These are phyloP conservation scores for Lagodon rhomboides DNA, from an alignment of 2,797 vertebrate genomes.

Conservation along the genomic window DNA sequence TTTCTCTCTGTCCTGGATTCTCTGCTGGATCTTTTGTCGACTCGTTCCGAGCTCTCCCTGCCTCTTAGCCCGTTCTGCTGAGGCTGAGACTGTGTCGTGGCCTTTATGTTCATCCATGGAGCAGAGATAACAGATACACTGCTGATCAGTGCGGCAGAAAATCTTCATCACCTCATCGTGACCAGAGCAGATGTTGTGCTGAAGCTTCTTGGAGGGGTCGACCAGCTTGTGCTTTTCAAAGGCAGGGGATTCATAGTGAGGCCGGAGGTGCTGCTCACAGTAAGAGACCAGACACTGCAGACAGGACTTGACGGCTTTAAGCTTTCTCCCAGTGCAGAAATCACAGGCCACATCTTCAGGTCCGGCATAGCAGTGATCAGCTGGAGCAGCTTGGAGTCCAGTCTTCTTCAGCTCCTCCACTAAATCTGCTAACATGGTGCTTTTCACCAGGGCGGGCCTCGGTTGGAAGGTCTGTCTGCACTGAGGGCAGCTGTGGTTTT, in stretches of 20 bases:
- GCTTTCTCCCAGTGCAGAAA: neutral
- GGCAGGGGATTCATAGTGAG: neutral
- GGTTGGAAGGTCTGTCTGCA: conserved; percentile 3
- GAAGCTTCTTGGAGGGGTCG: neutral
- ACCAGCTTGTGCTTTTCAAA: conserved; percentile 23
- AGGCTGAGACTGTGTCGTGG: neutral
- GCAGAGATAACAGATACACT: neutral
- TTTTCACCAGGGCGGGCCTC: conserved; percentile 11
- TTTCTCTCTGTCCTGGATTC: neutral
- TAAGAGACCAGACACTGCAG: conserved; percentile 7
- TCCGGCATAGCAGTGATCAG: neutral
- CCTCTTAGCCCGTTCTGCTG: neutral
- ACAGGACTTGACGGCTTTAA: conserved; percentile 3
- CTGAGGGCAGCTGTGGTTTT: conserved; percentile 4
- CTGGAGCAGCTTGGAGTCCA: neutral
- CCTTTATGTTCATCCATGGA: neutral
- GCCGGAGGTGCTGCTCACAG: conserved; percentile 16
- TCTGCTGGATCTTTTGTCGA: neutral
- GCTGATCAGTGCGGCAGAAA: neutral
- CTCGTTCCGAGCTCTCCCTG: neutral
- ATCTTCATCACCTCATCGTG: conserved; percentile 24
- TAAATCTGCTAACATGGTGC: conserved; percentile 19
- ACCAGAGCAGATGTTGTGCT: neutral
- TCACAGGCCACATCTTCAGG: neutral
- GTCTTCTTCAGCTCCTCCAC: conserved; percentile 5